Percentiles rank a stretch among this genome's conserved stretches.
These are phyloP conservation scores for Diachasmimorpha longicaudata DNA, from an alignment of 1,140 invertebrate species.

Conservation along the genomic window DNA sequence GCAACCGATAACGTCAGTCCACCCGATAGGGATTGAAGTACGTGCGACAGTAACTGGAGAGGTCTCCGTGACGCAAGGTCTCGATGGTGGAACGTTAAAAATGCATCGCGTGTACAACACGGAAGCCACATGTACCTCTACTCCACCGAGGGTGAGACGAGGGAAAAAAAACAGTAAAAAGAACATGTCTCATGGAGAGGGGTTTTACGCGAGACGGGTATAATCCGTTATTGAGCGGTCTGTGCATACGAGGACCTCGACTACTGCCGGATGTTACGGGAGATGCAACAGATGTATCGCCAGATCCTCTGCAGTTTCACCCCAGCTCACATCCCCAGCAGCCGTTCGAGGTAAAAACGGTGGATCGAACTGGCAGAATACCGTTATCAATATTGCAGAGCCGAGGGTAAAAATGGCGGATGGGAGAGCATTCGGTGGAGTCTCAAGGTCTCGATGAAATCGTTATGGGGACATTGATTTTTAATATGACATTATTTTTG, in stretches of 20 bases:
- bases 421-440: background rate
- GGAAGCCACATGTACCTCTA: background rate
- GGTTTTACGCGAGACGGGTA: background rate
- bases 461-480: too few relatives aligned
- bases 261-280: background rate
- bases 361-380: background rate
- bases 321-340: background rate
- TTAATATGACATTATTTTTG: too few relatives aligned
- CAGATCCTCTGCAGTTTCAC: background rate
- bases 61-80: background rate
- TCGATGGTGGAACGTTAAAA: background rate
- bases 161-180: background rate
- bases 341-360: background rate
- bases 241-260: background rate
- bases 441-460: too few relatives aligned
- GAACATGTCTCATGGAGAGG: background rate
- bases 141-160: background rate
- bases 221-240: background rate
- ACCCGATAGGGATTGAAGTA: background rate
- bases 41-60: background rate
- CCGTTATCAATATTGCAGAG: background rate
- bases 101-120: background rate
- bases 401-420: background rate
- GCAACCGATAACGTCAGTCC: background rate
- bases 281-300: background rate